These are phyloP conservation scores for Margaritifera margaritifera DNA, from an alignment of 2,888 invertebrate species.

Conservation along the genomic window DNA sequence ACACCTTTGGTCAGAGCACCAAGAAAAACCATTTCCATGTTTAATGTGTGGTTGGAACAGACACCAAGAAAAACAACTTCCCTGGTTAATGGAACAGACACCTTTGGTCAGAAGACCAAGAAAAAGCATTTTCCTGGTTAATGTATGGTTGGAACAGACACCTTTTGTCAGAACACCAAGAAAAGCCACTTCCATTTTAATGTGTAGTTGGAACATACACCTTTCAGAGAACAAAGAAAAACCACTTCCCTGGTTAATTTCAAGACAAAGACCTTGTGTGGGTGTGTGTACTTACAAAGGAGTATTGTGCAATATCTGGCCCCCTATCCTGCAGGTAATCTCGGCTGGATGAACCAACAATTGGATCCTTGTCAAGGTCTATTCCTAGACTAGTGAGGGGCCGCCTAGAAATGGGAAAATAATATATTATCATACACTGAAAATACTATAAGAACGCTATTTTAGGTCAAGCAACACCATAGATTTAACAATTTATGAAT, in stretches of 20 bases:
- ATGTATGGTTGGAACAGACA: too few species aligned
- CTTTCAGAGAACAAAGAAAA: conserved; percentile 2
- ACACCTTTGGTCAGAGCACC: too few species aligned
- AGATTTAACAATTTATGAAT: background rate
- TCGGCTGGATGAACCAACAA: conserved; percentile 34
- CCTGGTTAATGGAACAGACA: background rate
- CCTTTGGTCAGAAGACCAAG: too few species aligned
- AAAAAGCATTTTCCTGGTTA: too few species aligned
- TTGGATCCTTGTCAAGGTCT: conserved; percentile 53
- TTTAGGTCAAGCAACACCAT: background rate
- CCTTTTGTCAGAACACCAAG: too few species aligned
- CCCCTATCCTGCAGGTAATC: conserved; percentile 32
- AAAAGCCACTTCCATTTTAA: too few species aligned
- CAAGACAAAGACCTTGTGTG: background rate
- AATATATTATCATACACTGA: background rate
- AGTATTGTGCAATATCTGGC: conserved; percentile 27
- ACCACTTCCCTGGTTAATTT: background rate
- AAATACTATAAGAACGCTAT: background rate
- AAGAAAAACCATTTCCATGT: too few species aligned
- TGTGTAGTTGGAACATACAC: conserved; percentile 3
- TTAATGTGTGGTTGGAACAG: conserved; percentile 4
- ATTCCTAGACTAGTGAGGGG: conserved; percentile 59
- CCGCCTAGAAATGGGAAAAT: conserved; percentile 13
- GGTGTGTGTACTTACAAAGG: conserved; percentile 35
- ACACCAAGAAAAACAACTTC: background rate